Evolutionary conservation across 1,140 invertebrate species (phyloP).

Genomic region (Anoplophora glabripennis): DNA sequence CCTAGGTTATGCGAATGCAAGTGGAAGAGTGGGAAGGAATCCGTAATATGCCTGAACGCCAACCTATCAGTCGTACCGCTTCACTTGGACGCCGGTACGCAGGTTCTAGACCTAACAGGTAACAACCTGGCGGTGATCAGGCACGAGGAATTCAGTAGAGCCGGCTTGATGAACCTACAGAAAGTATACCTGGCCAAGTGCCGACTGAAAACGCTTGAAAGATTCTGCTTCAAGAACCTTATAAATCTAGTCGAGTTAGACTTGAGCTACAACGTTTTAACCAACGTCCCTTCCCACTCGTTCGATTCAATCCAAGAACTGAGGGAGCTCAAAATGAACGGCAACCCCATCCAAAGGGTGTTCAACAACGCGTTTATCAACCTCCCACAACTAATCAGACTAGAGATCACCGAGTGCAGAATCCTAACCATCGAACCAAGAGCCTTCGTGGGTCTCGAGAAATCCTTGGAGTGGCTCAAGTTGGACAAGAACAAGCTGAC

Average conservation of each 20-base stretch:
- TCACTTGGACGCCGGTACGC: constrained; percentile 69
- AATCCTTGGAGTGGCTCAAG: constrained; percentile 69
- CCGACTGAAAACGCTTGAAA: constrained; percentile 59
- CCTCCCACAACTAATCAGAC: constrained; percentile 65
- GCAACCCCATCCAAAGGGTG: constrained; percentile 69
- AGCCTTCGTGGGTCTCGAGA: constrained; percentile 70
- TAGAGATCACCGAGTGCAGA: constrained; percentile 71
- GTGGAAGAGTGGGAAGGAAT: constrained; percentile 82
- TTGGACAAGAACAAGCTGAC: constrained; percentile 71
- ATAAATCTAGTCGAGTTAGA: constrained; percentile 77
- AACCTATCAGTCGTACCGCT: constrained; percentile 67
- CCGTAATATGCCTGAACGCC: constrained; percentile 70
- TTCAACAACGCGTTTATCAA: constrained; percentile 66
- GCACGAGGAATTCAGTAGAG: constrained; percentile 67
- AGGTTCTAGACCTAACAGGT: constrained; percentile 72
- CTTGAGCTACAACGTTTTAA: constrained; percentile 68
- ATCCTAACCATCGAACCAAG: constrained; percentile 63
- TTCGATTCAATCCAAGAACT: constrained; percentile 69
- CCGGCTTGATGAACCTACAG: constrained; percentile 74
- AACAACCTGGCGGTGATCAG: constrained; percentile 66
- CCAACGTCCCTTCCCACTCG: constrained; percentile 65
- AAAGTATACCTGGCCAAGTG: constrained; percentile 70
- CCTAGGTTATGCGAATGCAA: constrained; percentile 76
- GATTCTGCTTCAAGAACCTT: constrained; percentile 64
- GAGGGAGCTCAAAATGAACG: constrained; percentile 68